Evolutionary conservation across 2,113 vertebrate species (phyloP).

Genomic region (Notarius lentiginosus): DNA sequence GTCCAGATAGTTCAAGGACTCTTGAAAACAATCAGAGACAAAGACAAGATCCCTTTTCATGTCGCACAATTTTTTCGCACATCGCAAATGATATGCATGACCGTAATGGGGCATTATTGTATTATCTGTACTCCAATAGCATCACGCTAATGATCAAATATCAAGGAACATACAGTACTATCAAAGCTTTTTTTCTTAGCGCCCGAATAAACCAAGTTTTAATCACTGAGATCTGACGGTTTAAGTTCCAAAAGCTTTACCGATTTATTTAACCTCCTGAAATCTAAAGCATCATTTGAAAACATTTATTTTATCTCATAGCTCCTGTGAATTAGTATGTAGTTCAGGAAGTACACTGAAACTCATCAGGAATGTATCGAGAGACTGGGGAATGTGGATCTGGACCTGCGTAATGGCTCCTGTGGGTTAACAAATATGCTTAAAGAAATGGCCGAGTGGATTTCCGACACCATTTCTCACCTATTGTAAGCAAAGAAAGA

Average conservation of each 20-base stretch:
- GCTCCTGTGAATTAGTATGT: background rate
- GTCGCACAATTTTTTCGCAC: background rate
- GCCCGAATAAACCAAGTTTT: too few species aligned
- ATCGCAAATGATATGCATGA: background rate
- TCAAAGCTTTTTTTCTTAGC: background rate
- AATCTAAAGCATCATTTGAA: background rate
- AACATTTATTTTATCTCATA: background rate
- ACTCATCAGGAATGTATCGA: background rate
- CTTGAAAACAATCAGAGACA: background rate
- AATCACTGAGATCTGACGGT: too few species aligned
- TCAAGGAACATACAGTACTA: background rate
- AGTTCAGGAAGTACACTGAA: background rate
- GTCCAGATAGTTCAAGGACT: background rate
- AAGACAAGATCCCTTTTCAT: too few species aligned
- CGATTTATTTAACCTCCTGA: background rate
- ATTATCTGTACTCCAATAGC: background rate
- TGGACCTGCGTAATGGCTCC: background rate
- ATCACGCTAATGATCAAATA: background rate
- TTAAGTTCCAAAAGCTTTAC: background rate
- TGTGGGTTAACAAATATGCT: background rate
- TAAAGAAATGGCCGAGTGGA: background rate
- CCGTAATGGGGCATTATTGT: background rate
- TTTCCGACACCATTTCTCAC: background rate
- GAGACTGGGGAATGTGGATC: constrained; percentile 1
- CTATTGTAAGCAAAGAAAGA: background rate